A percentile compares a stretch with the other conserved stretches of the same genome.
Evolutionary conservation across 2,797 vertebrate genomes (phyloP).

Genomic region (Coranthus polyacanthus): DNA sequence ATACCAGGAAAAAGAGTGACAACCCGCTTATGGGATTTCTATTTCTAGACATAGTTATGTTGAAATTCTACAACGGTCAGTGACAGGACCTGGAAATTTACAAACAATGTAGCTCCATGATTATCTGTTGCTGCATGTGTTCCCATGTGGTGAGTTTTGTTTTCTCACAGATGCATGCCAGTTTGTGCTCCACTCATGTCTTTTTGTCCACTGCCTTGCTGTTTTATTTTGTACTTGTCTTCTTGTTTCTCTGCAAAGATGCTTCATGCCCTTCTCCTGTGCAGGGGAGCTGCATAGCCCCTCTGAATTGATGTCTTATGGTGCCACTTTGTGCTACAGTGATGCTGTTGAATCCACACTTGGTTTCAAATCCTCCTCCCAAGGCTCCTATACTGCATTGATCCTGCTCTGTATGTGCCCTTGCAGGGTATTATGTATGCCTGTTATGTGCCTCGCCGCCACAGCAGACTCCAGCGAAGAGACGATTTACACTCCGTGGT

Average conservation of each 20-base stretch:
- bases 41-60: constrained; percentile 52
- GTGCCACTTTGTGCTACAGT: constrained; percentile 45
- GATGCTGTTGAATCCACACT: constrained; percentile 45
- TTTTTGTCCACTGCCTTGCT: constrained; percentile 28
- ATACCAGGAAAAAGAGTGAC: constrained; percentile 37
- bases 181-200: constrained; percentile 21
- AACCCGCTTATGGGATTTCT: constrained; percentile 60
- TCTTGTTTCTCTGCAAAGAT: constrained; percentile 4
- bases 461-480: constrained; percentile 33
- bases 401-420: constrained; percentile 56
- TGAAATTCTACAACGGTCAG: constrained; percentile 47
- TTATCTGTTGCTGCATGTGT: constrained; percentile 17
- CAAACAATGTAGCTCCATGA: constrained; percentile 9
- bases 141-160: constrained; percentile 29
- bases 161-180: constrained; percentile 17
- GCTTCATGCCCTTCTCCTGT: constrained; percentile 17
- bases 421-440: constrained; percentile 56
- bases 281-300: constrained; percentile 35
- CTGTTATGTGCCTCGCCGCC: constrained; percentile 51
- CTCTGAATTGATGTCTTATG: constrained; percentile 44
- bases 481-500: constrained; percentile 32
- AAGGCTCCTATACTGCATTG: constrained; percentile 53
- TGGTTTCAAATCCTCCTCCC: constrained; percentile 56
- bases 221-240: constrained; percentile 23
- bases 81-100: constrained; percentile 41